Base-by-base conservation (phyloP, 2,797 vertebrate genomes). In the Pagetopsis macropterus region DNA sequence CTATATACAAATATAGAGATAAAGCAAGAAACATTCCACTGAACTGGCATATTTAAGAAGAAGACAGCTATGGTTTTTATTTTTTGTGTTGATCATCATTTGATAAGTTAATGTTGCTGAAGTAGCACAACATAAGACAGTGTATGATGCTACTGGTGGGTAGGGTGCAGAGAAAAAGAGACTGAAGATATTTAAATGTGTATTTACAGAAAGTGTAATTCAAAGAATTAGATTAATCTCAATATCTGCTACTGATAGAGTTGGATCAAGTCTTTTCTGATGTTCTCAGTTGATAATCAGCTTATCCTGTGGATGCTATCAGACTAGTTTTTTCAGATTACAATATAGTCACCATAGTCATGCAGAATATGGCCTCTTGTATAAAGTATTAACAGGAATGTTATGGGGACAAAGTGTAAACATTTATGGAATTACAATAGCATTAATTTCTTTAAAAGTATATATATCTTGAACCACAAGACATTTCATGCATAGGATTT, bases 1-100 rank as follows among this genome's bases (percentile, higher is more conserved):
- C 79, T 94, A 92, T 96, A 94, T 95, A 96, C 94, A 93, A 94
- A 87, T 78, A 92, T 87, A 86, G 88, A 90, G 87, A 86, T 85
- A 79, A 87, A 87, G 63, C 78, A 84, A 72, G 77, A 82, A 84
- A 91, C 88, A 93, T 92, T 92, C 87, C 84, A 89, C 84, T 86
- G 81, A 85, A 88, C 81, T 73, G 84, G 83, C 89, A 90, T 87
- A 89, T 85, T 86, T 63, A 73, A 84, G 71, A 66, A 79, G 76
- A 84, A 79, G 83, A 90, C 80, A 85, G 75, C 62, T 67, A 61
- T 69, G 23, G 51, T 48, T 66, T 65, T 71, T 69, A 60, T 62
- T 60, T 59, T 79, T 33, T 9, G 40, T 62, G 79, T 13, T 59
- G 23, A 77, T 81, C 65, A 79, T 81, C 40, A 44, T 68, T 52